Evolutionary conservation across 64 coral and sea anemone species (phyloP), one percentile per base, ranked within the genome.

Genomic region (Montipora sp.): DNA sequence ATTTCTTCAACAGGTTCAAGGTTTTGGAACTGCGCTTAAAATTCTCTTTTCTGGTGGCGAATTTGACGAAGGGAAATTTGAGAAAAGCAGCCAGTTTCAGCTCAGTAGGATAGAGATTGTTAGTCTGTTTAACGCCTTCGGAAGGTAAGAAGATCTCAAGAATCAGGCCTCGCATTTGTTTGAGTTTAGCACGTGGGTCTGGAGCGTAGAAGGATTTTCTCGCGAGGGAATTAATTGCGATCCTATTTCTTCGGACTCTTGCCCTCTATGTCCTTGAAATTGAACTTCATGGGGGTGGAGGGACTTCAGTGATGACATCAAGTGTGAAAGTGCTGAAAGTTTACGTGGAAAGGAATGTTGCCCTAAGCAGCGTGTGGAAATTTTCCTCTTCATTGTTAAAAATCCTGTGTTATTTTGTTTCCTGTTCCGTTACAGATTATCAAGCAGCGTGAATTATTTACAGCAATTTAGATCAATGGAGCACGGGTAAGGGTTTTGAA

Each of bases 31-130:
- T 0, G 98, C 98, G 3, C 65, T 99, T 8, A 99, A 99, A 80
- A 94, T 99, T 63, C 59, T 99, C 3, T 99, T 99, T 79, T 99
- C 98, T 53, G 94, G 98, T n/a, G 82, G 90, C 53, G 91, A 99
- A 61, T 96, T 99, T 67, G 94, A 96, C 14, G 72, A 83, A 65
- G 76, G 90, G 21, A 81, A 78, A 61, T 88, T 96, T 50, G 58
- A 87, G 16, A 91, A 77, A 9, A 89, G 66, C 63, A 51, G 90
- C 10, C 76, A 47, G 4, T 93, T 99, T 69, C 80, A 88, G 0
- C 89, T 99, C 2, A 99, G 79, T 69, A 88, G 98, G 82, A 72
- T 78, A 61, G 98, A 99, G 67, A 99, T 99, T 59, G 98, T 99
- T 21, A 90, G 94, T 11, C 53, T 99, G 57, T 99, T 99, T 48